Percentiles rank a stretch among this genome's conserved stretches.
Conservation (phyloP, 2,797 vertebrate genomes). For the Etheostoma perlongum region DNA sequence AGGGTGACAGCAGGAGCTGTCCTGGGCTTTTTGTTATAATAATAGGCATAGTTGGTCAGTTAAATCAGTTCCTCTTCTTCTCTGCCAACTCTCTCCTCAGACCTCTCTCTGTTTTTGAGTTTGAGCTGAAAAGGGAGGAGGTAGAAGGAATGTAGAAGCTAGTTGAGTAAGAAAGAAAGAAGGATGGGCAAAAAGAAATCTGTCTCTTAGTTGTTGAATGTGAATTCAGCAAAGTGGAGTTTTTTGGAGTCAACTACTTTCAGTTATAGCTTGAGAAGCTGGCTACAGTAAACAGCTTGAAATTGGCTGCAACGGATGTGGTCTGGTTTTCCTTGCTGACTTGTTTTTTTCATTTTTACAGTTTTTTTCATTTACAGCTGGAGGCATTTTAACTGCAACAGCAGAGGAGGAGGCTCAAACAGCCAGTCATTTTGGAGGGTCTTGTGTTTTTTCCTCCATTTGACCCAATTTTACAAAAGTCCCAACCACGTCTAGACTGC, state of each 20-base stretch:
- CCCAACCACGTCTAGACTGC: slow-evolving; percentile 46
- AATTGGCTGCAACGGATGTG: slow-evolving; percentile 57
- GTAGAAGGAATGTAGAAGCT: slow-evolving; percentile 59
- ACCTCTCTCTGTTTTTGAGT: slow-evolving; percentile 67
- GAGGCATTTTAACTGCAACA: slow-evolving; percentile 59
- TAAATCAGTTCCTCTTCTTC: slow-evolving; percentile 64
- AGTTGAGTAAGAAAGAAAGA: slow-evolving; percentile 20
- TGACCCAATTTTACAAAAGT: slow-evolving; percentile 61
- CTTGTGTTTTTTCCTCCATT: slow-evolving; percentile 37
- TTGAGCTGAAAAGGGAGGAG: slow-evolving; percentile 54
- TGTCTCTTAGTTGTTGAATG: slow-evolving; percentile 6
- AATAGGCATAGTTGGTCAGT: slow-evolving; percentile 77
- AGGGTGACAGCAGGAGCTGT: slow-evolving; percentile 29
- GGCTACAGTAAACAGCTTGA: slow-evolving; percentile 54
- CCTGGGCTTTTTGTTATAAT: slow-evolving; percentile 56
- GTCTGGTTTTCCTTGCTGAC: slow-evolving; percentile 55
- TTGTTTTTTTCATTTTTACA: slow-evolving; percentile 58
- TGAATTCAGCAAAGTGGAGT: slow-evolving; percentile 2
- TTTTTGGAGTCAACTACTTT: slow-evolving; percentile 11
- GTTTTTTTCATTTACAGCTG: slow-evolving; percentile 58
- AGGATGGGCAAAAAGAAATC: neutral
- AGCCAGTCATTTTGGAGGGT: slow-evolving; percentile 45
- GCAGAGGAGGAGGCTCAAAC: slow-evolving; percentile 35
- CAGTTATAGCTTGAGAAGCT: slow-evolving; percentile 22
- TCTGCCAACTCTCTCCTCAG: slow-evolving; percentile 66